Evolutionary conservation across 2,797 vertebrate species (phyloP).

Genomic region (Peromyscus aztecus): DNA sequence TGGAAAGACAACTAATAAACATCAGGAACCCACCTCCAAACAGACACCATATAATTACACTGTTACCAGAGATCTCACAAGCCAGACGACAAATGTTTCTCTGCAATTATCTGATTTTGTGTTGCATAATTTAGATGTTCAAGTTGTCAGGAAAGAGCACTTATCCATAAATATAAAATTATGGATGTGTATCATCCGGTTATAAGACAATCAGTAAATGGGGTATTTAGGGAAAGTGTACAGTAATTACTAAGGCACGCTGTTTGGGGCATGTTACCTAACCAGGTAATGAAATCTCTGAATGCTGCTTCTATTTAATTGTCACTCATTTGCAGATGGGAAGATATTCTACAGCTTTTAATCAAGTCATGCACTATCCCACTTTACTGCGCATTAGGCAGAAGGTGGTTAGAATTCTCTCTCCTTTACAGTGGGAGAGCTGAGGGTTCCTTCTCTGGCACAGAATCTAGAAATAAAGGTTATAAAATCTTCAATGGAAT

Average conservation of each 20-base stretch:
- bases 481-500: constrained; percentile 54
- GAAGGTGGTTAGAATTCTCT: constrained; percentile 45
- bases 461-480: constrained; percentile 47
- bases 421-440: constrained; percentile 33
- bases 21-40: constrained; percentile 40
- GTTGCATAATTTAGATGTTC: constrained; percentile 74
- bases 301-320: constrained; percentile 64
- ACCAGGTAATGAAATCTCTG: constrained; percentile 60
- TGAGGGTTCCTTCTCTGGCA: constrained; percentile 55
- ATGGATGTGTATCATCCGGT: constrained; percentile 62
- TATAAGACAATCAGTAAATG: constrained; percentile 76
- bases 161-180: constrained; percentile 80
- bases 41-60: constrained; percentile 64
- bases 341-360: constrained; percentile 58
- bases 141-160: constrained; percentile 69
- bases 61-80: constrained; percentile 67
- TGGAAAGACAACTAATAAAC: constrained; percentile 4
- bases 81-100: constrained; percentile 72
- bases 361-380: constrained; percentile 33
- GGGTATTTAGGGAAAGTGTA: constrained; percentile 65
- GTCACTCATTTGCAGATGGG: constrained; percentile 49
- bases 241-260: constrained; percentile 70
- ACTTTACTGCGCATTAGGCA: constrained; percentile 5
- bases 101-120: constrained; percentile 75
- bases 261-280: constrained; percentile 61